phyloP scores from a whole-genome alignment of 1,140 invertebrate genomes.

The Ostrea denselamellosa region DNA sequence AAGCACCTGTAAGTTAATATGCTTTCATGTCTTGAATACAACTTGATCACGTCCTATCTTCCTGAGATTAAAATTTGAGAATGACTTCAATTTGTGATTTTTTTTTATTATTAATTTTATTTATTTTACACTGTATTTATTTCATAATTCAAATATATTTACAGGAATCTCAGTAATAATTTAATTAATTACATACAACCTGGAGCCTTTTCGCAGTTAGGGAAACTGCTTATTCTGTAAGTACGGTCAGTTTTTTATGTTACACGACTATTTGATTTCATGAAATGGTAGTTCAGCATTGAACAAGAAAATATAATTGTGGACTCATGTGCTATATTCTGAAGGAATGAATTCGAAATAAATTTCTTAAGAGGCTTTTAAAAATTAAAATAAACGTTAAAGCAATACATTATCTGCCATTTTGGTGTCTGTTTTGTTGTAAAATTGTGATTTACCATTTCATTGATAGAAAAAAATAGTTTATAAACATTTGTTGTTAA shows the following conservation, averaged over 20 bases:
- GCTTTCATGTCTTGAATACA: not conserved
- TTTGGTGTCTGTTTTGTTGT: too few relatives aligned
- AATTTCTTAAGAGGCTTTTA: too few relatives aligned
- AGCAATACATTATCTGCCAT: too few relatives aligned
- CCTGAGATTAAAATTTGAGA: not conserved
- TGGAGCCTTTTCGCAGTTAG: conserved; percentile 44
- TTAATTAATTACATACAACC: conserved; percentile 54
- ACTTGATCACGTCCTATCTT: not conserved
- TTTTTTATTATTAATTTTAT: not conserved
- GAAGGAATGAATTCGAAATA: too few relatives aligned
- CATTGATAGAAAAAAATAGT: too few relatives aligned
- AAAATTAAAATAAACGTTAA: too few relatives aligned
- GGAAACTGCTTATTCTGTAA: conserved; percentile 60
- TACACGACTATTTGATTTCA: too few relatives aligned
- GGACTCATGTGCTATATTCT: too few relatives aligned
- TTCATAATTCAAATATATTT: conserved; percentile 37
- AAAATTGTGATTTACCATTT: too few relatives aligned
- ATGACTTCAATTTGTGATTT: not conserved
- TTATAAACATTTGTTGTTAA: too few relatives aligned
- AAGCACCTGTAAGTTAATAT: conserved; percentile 52
- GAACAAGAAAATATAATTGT: too few relatives aligned
- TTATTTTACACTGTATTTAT: not conserved
- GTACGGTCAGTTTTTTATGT: not conserved
- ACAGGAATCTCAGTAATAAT: conserved; percentile 62
- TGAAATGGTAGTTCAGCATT: too few relatives aligned